Percentiles rank a stretch among this genome's conserved stretches.
These are phyloP conservation scores for Hydrochoerus hydrochaeris DNA, from an alignment of 2,113 vertebrate genomes.

Conservation along the genomic window DNA sequence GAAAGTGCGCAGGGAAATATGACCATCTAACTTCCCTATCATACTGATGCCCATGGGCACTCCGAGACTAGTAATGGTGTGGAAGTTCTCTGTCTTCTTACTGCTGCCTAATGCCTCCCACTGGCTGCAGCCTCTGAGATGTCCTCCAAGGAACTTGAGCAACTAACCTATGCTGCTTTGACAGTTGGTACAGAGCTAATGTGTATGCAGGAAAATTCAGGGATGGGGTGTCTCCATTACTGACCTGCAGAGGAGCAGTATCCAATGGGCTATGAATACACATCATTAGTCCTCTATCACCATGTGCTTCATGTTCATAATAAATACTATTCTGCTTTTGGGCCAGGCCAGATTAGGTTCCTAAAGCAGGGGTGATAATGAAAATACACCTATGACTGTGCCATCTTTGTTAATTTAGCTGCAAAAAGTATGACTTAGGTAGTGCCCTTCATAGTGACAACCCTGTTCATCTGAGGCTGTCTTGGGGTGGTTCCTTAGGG, in stretches of 20 bases:
- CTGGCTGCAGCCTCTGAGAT: background rate
- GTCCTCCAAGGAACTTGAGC: background rate
- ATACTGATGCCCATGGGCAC: rapidly evolving
- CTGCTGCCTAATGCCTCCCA: background rate
- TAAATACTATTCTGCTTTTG: background rate
- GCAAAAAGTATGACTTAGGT: background rate
- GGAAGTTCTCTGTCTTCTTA: background rate
- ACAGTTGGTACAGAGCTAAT: background rate
- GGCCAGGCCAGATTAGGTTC: background rate
- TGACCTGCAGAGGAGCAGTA: background rate
- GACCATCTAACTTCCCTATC: background rate
- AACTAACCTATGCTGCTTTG: background rate
- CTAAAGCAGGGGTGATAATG: background rate
- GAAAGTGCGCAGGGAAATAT: background rate
- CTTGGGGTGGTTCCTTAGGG: constrained; percentile 58
- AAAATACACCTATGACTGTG: background rate
- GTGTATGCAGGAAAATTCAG: background rate
- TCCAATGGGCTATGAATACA: background rate
- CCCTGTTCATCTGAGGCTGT: background rate
- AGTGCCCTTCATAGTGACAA: constrained; percentile 44
- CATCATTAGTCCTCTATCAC: background rate
- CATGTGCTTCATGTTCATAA: background rate
- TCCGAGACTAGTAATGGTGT: background rate
- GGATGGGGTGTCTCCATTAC: background rate
- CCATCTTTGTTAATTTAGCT: constrained; percentile 48